Conservation (phyloP, 2,113 vertebrate species). For the Uria aalge region DNA sequence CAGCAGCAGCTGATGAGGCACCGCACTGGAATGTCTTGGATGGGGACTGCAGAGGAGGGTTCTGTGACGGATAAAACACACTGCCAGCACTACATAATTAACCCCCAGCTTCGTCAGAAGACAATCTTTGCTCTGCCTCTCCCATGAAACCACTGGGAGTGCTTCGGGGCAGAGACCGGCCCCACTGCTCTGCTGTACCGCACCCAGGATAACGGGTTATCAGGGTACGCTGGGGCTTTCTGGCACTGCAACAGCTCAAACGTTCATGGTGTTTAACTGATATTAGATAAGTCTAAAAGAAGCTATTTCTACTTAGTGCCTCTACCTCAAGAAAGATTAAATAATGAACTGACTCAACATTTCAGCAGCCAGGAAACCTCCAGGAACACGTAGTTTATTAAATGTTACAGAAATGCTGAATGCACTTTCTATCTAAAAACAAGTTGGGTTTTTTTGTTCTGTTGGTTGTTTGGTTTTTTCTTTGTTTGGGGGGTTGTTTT, state of each 20-base stretch:
- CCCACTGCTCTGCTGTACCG: rapidly evolving
- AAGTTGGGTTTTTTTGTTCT: background rate
- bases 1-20: background rate
- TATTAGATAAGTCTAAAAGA: background rate
- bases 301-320: background rate
- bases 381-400: background rate
- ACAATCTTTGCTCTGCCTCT: background rate
- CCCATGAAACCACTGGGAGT: background rate
- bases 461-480: background rate
- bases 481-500: no score
- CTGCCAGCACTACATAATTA: background rate
- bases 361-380: background rate
- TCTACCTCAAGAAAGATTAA: background rate
- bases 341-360: background rate
- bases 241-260: background rate
- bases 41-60: background rate
- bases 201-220: rapidly evolving
- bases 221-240: background rate
- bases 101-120: rapidly evolving
- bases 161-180: background rate
- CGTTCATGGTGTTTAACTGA: rapidly evolving
- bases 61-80: background rate
- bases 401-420: background rate
- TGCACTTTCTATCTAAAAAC: background rate
- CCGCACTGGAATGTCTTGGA: background rate